Evolutionary conservation across 2,113 vertebrate genomes (phyloP), one percentile per base, ranked within the genome.

Genomic region (Vombatus ursinus): DNA sequence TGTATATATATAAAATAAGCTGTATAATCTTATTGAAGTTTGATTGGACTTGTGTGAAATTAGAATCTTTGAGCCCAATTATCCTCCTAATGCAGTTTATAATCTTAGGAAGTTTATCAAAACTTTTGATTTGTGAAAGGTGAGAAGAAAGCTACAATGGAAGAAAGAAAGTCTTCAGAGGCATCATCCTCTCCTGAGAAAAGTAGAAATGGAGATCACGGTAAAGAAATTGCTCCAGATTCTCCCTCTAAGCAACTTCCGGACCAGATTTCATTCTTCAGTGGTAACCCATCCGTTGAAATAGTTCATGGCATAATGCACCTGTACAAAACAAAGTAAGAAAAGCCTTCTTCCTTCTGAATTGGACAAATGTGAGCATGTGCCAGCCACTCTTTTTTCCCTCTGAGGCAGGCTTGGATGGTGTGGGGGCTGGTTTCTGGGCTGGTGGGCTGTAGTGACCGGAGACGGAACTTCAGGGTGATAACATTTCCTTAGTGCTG

Each of bases 231-330:
- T 12, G 95, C 98, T 49, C 99, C 99, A 0, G 99, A 99, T 92
- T 99, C 99, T 0, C 99, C 99, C 10, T 99, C 99, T 44, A 99
- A 99, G 95, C 99, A 99, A 97, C 99, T 99, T 94, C 99, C 99
- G 0, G 99, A 99, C 94, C 99, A 99, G 98, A 99, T 99, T 94
- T 99, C 99, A 8, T 99, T 99, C 99, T 99, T 99, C 98, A 99
- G 99, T 0, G 99, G 99, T 92, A 99, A 99, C 93, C 99, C 99
- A 0, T 99, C 99, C 0, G 99, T 99, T 51, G 99, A 99, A 98
- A 99, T 99, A 0, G 98, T 99, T 94, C 99, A 99, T 8, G 99
- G 99, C n/a, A 99, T 99, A 95, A 99, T 99, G 99, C 99, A 99
- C 84, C 99, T 99, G 24, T 99, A 99, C 98, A 99, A 99, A 98